Base-by-base conservation (phyloP, 2,888 invertebrate species). In the Pheosia tremula region DNA sequence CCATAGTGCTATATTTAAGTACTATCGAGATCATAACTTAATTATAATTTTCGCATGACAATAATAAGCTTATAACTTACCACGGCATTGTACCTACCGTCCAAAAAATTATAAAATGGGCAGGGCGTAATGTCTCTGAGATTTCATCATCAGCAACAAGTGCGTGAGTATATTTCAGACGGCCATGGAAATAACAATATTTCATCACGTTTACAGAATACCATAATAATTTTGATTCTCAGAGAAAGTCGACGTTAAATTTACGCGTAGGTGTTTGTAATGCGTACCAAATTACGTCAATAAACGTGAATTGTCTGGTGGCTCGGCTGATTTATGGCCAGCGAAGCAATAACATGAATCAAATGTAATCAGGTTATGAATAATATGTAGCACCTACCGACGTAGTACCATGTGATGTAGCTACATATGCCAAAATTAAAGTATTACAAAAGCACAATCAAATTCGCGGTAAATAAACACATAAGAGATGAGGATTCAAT, bases 241-340 rank as follows among this genome's bases (percentile, higher is more conserved):
- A 52, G 38, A 64, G 71, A 69, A 69, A 74, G 63, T 67, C 9
- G 9, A 37, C 57, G 41, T 54, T 53, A 61, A 61, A 62, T 57
- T 52, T 56, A 45, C 10, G 66, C 66, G 72, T 75, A 67, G 67
- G 68, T 68, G 62, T 63, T 36, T 36, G 63, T 64, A 60, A 66
- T 63, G 39, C n/a, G 39, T 61, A 69, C 41, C 60, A 61, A 68
- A 72, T 68, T 67, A 68, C 69, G 61, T 65, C 67, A 64, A 64
- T 72, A 74, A 71, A 67, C 56, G 60, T 64, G 43, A 69, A 67
- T 67, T 67, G 66, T 56, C 36, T 41, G 64, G 65, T 62, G 62
- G 71, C 72, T 73, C 62, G 58, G 56, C 43, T 68, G 68, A 74
- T 72, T 69, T 69, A 78, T 61, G 57, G 59, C 60, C 61, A 41